These are phyloP conservation scores for Esox niger DNA, from an alignment of 2,113 vertebrate genomes.

Conservation along the genomic window DNA sequence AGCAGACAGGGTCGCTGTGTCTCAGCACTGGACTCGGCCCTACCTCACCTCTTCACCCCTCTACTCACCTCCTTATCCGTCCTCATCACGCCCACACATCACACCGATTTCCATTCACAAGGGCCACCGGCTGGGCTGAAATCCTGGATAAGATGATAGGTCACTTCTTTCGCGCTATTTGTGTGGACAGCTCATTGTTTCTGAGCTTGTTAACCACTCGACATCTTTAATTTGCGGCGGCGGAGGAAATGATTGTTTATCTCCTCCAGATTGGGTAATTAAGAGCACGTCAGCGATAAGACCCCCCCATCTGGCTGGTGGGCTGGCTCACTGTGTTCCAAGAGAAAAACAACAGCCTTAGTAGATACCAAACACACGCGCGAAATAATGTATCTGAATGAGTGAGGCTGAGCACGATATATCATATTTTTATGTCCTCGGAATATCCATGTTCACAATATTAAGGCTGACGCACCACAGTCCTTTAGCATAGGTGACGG, in stretches of 20 bases:
- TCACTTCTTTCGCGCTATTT: conserved; percentile 38
- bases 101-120: conserved; percentile 51
- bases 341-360: too few relatives aligned
- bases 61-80: conserved; percentile 28
- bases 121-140: conserved; percentile 34
- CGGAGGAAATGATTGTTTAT: conserved; percentile 46
- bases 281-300: conserved; percentile 31
- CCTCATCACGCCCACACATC: conserved; percentile 8
- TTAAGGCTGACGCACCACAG: too few relatives aligned
- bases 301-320: not conserved
- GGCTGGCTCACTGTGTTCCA: too few relatives aligned
- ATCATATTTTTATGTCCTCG: too few relatives aligned
- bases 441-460: too few relatives aligned
- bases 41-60: conserved; percentile 44
- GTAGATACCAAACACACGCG: too few relatives aligned
- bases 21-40: conserved; percentile 34
- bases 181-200: conserved; percentile 11
- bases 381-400: too few relatives aligned
- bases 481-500: too few relatives aligned
- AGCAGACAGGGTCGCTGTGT: conserved; percentile 30
- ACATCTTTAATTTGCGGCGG: conserved; percentile 43
- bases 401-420: too few relatives aligned
- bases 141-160: conserved; percentile 38
- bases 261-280: conserved; percentile 47
- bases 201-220: conserved; percentile 45